phyloP scores from a whole-genome alignment of 2,113 vertebrate genomes.

The Siniperca chuatsi region DNA sequence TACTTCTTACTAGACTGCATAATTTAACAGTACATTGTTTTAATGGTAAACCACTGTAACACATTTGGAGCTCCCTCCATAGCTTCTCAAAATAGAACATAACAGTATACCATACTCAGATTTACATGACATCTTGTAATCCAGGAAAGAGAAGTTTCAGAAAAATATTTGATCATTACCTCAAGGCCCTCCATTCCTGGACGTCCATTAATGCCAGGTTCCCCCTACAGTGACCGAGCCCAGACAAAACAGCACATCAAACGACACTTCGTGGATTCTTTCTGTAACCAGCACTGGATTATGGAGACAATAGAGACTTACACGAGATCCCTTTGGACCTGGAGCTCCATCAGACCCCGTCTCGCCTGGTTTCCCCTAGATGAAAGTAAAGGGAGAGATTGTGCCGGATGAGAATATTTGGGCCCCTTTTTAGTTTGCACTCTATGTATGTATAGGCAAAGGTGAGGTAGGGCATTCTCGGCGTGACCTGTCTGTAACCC shows the following conservation, averaged over 20 bases:
- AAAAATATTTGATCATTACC: conserved; percentile 76
- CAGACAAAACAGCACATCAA: conserved; percentile 53
- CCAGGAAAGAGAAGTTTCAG: neutral
- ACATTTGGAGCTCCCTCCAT: neutral
- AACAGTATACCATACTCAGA: neutral
- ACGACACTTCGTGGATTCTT: conserved; percentile 22
- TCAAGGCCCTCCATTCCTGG: conserved; percentile 85
- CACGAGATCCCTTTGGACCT: conserved; percentile 77
- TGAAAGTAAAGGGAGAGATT: conserved; percentile 29
- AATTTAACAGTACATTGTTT: neutral
- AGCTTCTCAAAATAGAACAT: neutral
- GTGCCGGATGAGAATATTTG: conserved; percentile 36
- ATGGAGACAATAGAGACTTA: conserved; percentile 63
- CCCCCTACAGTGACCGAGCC: conserved; percentile 82
- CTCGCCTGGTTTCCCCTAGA: conserved; percentile 80
- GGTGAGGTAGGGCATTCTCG: conserved; percentile 21
- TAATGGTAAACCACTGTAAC: neutral
- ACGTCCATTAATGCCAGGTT: conserved; percentile 86
- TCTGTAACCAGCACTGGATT: conserved; percentile 45
- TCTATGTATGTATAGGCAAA: conserved; percentile 20
- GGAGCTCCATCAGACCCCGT: conserved; percentile 70
- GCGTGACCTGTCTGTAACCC: conserved; percentile 59
- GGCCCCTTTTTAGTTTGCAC: conserved; percentile 31
- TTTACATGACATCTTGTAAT: neutral
- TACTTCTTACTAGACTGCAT: neutral